Evolutionary conservation across 2,888 invertebrate genomes (phyloP).

Genomic region (Pollenia angustigena): DNA sequence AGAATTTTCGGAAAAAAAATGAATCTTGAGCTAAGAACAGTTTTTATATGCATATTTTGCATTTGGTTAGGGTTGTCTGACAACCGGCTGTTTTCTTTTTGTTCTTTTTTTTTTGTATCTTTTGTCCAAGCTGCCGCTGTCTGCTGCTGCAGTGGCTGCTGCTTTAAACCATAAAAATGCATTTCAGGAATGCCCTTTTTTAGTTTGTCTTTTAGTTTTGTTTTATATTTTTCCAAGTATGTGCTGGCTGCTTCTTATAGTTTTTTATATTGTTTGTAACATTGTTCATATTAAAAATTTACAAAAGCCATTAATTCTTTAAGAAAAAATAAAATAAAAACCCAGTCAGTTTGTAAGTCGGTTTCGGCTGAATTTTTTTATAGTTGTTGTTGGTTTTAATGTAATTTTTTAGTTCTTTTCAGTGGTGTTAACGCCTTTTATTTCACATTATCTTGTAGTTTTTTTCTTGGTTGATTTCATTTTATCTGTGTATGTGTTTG

Average conservation of each 20-base stretch:
- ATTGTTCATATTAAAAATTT: slow-evolving; percentile 37
- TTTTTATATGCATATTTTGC: slow-evolving; percentile 36
- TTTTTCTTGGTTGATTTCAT: slow-evolving; percentile 8
- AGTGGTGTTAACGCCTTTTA: slow-evolving; percentile 72
- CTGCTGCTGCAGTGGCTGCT: slow-evolving; percentile 28
- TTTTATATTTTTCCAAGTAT: not conserved
- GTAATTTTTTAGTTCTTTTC: slow-evolving; percentile 44
- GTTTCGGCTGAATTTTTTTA: slow-evolving; percentile 3
- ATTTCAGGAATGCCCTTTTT: slow-evolving; percentile 68
- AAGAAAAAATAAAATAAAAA: slow-evolving; percentile 1
- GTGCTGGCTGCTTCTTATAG: slow-evolving; percentile 26
- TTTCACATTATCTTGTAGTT: slow-evolving; percentile 55
- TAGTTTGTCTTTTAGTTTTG: slow-evolving; percentile 6
- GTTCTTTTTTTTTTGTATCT: slow-evolving; percentile 22
- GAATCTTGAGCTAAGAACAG: not conserved
- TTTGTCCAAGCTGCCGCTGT: slow-evolving; percentile 16
- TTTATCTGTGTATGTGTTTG: not conserved
- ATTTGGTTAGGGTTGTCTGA: slow-evolving; percentile 10
- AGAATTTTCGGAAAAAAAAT: not conserved
- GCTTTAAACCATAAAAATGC: slow-evolving; percentile 64
- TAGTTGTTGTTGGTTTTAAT: slow-evolving; percentile 28
- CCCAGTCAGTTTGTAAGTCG: slow-evolving; percentile 30
- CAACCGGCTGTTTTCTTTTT: slow-evolving; percentile 33
- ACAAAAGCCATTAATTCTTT: slow-evolving; percentile 63
- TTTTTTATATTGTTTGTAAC: slow-evolving; percentile 52